Evolutionary conservation across 1,140 invertebrate species (phyloP).

Genomic region (Drosophila sp.): DNA sequence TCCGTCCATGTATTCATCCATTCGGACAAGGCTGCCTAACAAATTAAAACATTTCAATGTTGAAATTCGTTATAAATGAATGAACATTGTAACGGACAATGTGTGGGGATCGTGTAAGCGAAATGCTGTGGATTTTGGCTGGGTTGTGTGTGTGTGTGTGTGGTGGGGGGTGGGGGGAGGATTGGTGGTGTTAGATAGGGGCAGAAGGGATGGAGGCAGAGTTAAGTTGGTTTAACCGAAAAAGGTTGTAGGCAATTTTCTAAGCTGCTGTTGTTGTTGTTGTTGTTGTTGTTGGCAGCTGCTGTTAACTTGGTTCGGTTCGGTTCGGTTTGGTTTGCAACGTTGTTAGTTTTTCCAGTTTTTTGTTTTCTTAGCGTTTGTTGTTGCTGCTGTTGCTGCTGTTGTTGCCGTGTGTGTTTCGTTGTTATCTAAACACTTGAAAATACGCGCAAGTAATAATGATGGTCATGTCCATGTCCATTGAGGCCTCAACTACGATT

Average conservation of each 20-base stretch:
- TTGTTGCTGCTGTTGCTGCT: no score
- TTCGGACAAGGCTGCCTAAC: constrained; percentile 48
- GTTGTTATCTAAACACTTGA: constrained; percentile 47
- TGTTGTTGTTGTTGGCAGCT: constrained; percentile 6
- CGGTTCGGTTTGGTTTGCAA: not conserved
- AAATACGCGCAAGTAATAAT: constrained; percentile 52
- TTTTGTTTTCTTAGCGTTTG: constrained; percentile 11
- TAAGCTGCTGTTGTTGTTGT: constrained; percentile 18
- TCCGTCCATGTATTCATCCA: not conserved
- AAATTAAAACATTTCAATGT: constrained; percentile 75
- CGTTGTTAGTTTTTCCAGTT: constrained; percentile 58
- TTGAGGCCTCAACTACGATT: constrained; percentile 39
- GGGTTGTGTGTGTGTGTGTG: no score
- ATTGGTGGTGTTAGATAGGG: constrained; percentile 1
- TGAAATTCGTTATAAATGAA: constrained; percentile 81
- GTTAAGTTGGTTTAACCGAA: constrained; percentile 1
- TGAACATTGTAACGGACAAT: constrained; percentile 70
- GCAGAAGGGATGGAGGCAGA: not conserved
- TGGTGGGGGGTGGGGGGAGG: not conserved
- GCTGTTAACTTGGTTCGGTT: constrained; percentile 15
- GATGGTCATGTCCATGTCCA: constrained; percentile 60
- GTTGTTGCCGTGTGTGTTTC: constrained; percentile 14
- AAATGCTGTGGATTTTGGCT: not conserved
- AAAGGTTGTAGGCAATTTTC: constrained; percentile 60
- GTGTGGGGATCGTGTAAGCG: constrained; percentile 23